Evolutionary conservation across 2,888 invertebrate genomes (phyloP).

Genomic region (Prostheceraeus crozeri): DNA sequence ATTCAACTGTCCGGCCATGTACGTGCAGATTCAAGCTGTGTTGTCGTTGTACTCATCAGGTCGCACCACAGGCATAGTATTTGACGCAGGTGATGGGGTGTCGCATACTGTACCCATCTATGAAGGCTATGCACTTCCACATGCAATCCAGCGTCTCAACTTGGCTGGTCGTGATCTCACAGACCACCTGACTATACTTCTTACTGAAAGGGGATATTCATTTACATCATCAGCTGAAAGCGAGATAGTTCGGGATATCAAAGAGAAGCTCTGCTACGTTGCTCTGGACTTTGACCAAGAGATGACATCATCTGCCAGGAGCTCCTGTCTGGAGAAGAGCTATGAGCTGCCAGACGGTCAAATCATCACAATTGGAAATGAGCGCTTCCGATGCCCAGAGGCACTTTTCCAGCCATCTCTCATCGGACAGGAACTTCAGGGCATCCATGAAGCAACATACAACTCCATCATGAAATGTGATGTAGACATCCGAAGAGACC

Average conservation of each 20-base stretch:
- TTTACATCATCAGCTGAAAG: slow-evolving; percentile 40
- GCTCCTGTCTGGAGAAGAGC: slow-evolving; percentile 51
- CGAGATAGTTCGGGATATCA: slow-evolving; percentile 69
- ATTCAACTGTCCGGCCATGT: slow-evolving; percentile 71
- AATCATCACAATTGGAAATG: slow-evolving; percentile 54
- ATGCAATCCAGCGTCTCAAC: slow-evolving; percentile 60
- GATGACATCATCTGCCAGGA: slow-evolving; percentile 51
- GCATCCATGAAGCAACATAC: slow-evolving; percentile 53
- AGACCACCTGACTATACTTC: slow-evolving; percentile 62
- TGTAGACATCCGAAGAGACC: slow-evolving; percentile 54
- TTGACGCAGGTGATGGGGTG: slow-evolving; percentile 84
- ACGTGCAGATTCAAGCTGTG: slow-evolving; percentile 83
- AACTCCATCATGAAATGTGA: slow-evolving; percentile 56
- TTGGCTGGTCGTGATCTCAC: slow-evolving; percentile 61
- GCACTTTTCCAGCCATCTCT: slow-evolving; percentile 53
- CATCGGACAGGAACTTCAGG: slow-evolving; percentile 44
- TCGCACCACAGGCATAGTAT: slow-evolving; percentile 81
- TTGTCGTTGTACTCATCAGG: slow-evolving; percentile 83
- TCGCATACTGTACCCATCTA: slow-evolving; percentile 87
- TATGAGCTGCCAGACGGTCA: slow-evolving; percentile 54
- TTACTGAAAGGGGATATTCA: slow-evolving; percentile 52
- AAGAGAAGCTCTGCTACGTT: slow-evolving; percentile 46
- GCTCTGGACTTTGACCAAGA: slow-evolving; percentile 54
- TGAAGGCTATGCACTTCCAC: slow-evolving; percentile 64
- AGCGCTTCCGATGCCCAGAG: slow-evolving; percentile 53